Conservation (phyloP, 2,113 vertebrate species). For the Hyla sarda region DNA sequence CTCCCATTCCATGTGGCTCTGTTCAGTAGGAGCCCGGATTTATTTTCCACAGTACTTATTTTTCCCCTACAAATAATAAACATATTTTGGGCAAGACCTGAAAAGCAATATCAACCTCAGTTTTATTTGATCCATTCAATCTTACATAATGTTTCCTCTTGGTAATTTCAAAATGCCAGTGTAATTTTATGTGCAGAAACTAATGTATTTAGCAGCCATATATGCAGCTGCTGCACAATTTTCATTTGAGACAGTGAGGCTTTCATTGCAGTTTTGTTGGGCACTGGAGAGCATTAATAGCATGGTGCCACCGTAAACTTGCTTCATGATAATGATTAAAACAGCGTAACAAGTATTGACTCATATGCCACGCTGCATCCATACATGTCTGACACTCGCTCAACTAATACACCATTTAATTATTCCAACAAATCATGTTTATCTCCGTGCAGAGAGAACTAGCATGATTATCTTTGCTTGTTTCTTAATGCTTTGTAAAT, state of each 20-base stretch:
- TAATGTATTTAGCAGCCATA: constrained; percentile 1
- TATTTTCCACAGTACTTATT: too few relatives aligned
- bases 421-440: constrained; percentile 44
- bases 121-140: not conserved
- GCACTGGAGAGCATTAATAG: constrained; percentile 44
- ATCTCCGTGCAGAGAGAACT: not conserved
- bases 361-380: constrained; percentile 22
- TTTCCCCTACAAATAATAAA: not conserved
- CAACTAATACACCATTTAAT: constrained; percentile 37
- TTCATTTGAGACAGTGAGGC: constrained; percentile 8
- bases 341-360: constrained; percentile 27
- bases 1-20: too few relatives aligned
- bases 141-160: not conserved
- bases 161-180: not conserved
- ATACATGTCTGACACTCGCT: constrained; percentile 8
- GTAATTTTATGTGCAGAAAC: constrained; percentile 4
- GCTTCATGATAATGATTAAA: constrained; percentile 8
- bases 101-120: not conserved
- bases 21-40: too few relatives aligned
- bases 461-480: not conserved
- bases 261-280: constrained; percentile 41
- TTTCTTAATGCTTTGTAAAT: not conserved
- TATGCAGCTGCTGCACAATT: constrained; percentile 20
- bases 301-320: constrained; percentile 26
- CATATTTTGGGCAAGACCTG: not conserved